Base-by-base conservation (phyloP, 2,797 vertebrate genomes). In the Discoglossus pictus region DNA sequence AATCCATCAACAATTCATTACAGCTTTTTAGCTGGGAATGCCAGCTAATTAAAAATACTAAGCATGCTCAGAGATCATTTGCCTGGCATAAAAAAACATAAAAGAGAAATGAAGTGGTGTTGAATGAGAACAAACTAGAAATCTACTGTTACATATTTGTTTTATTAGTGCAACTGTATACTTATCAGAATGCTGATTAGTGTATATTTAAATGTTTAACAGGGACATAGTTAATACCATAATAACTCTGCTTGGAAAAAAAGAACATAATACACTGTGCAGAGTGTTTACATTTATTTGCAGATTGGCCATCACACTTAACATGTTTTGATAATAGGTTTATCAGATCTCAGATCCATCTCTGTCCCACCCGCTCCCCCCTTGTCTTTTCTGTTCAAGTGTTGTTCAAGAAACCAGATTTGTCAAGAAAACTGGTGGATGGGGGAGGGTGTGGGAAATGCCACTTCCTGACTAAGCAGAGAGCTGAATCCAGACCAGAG, bases 401-500 rank as follows among this genome's bases (percentile, higher is more conserved):
- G 61, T 88, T 86, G 78, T 87, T 87, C 75, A 87, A 86, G 86
- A 88, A 90, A 88, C 84, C 86, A 89, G 84, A 87, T 87, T 84
- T 89, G 86, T 89, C 84, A 87, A 84, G 85, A 86, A 70, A 70
- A 70, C 79, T 74, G 80, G 82, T 79, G 82, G 80, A 51, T 48
- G 68, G 55, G 68, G 68, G 51, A 70, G 68, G 68, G 68, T 71
- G 68, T 71, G 87, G 86, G 81, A 84, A 90, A 88, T 89, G 88
- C 88, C 90, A 88, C 87, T 89, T 92, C 90, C 90, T 84, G 86
- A 86, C 84, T 86, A 87, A 87, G 67, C 75, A 68, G 44, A 81
- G 84, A 85, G 86, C 83, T 80, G 85, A 91, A 90, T 92, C 90
- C 90, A 92, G 86, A 87, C 90, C 90, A 88, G 87, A 91, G 90